phyloP scores from a whole-genome alignment of 1,140 invertebrate genomes.

The Halotydeus destructor region DNA sequence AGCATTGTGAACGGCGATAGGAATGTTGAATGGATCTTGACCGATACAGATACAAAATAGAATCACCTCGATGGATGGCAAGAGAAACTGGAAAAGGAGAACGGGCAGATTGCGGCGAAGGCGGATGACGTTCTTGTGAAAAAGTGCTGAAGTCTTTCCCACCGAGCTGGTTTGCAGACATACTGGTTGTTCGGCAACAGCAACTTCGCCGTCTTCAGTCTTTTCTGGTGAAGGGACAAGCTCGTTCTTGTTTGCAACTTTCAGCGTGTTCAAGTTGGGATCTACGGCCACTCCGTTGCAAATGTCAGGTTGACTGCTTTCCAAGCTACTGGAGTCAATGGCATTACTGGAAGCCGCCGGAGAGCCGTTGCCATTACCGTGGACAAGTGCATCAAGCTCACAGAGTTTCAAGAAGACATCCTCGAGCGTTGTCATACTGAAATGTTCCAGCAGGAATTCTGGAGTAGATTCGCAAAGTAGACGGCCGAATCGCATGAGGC shows the following conservation, averaged over 20 bases:
- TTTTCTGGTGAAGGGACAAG: neutral
- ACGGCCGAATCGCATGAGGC: conserved; percentile 25
- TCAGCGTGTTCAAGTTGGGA: neutral
- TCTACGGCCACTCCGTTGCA: no score
- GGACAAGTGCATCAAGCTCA: neutral
- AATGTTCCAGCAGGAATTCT: conserved; percentile 18
- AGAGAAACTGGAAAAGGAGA: conserved; percentile 54
- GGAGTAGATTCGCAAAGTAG: conserved; percentile 24
- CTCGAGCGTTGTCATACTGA: conserved; percentile 32
- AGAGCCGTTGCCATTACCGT: neutral
- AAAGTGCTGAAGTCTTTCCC: conserved; percentile 8
- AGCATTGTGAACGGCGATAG: conserved; percentile 47
- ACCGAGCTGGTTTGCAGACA: neutral
- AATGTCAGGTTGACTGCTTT: neutral
- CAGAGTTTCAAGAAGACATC: conserved; percentile 72
- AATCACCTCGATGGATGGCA: conserved; percentile 80
- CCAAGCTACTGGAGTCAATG: neutral
- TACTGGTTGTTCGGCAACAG: neutral
- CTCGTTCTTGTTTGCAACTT: neutral
- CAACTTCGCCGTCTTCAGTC: neutral
- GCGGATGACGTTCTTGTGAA: conserved; percentile 14
- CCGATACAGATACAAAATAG: conserved; percentile 84
- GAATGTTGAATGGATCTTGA: conserved; percentile 57
- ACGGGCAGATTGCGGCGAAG: conserved; percentile 17
- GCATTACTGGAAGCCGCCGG: neutral